Evolutionary conservation across 1,140 invertebrate species (phyloP).

Genomic region (Sinonovacula constricta): DNA sequence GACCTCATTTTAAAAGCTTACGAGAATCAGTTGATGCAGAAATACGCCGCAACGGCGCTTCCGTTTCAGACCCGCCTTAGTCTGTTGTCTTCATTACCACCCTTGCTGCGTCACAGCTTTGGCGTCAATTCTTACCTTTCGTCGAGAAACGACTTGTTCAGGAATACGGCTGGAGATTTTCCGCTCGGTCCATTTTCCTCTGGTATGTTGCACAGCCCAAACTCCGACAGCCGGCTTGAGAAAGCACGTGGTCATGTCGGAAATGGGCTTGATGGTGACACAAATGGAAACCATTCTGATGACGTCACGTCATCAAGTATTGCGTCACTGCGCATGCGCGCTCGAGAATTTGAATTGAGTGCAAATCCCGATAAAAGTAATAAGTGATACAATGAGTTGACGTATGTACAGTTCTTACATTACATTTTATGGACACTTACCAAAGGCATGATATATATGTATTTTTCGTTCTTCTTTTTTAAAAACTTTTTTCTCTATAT

Average conservation of each 20-base stretch:
- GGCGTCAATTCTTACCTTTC: neutral
- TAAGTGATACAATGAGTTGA: neutral
- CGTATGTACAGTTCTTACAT: no score
- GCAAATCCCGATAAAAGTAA: neutral
- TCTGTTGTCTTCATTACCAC: conserved; percentile 13
- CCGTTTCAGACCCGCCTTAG: neutral
- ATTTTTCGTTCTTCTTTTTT: no score
- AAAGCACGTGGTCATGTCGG: neutral
- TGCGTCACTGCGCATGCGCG: neutral
- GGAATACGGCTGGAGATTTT: no score
- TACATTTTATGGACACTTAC: no score
- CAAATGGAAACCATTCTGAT: neutral
- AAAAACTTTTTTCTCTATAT: no score
- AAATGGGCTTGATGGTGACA: neutral
- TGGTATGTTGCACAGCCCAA: neutral
- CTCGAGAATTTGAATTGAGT: neutral
- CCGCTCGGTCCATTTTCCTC: neutral
- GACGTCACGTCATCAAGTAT: neutral
- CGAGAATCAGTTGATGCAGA: conserved; percentile 38
- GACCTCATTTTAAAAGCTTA: conserved; percentile 43
- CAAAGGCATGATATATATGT: no score
- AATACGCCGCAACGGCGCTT: neutral
- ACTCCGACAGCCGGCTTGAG: neutral
- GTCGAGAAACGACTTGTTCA: no score
- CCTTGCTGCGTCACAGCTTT: neutral